phyloP scores from a whole-genome alignment of 2,888 invertebrate genomes.

The Gibbula magus region DNA sequence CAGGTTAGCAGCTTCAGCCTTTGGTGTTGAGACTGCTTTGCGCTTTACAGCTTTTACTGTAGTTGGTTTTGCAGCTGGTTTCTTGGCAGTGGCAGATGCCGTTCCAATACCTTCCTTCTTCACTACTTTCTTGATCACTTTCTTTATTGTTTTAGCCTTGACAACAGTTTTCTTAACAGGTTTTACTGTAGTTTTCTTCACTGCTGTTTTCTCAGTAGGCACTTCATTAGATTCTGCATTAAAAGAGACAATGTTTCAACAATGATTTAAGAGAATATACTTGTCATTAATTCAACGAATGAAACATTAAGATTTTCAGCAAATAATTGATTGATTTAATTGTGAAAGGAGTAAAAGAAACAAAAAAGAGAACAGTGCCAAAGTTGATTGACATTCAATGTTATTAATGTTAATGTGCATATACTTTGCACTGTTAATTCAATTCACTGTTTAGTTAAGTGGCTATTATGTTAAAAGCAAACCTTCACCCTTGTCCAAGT shows the following conservation, averaged over 20 bases:
- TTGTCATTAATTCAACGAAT: too few relatives aligned
- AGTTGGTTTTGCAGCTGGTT: slow-evolving; percentile 29
- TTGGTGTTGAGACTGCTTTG: neutral
- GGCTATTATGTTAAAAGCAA: neutral
- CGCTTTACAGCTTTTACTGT: neutral
- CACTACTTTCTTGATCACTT: slow-evolving; percentile 41
- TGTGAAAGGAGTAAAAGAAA: too few relatives aligned
- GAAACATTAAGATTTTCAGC: too few relatives aligned
- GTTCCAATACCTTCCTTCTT: slow-evolving; percentile 31
- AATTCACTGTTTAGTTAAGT: neutral
- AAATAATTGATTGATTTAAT: too few relatives aligned
- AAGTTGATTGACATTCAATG: too few relatives aligned
- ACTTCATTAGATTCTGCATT: too few relatives aligned
- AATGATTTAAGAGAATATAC: too few relatives aligned
- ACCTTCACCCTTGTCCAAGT: slow-evolving; percentile 34
- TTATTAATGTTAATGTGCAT: neutral
- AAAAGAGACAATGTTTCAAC: too few relatives aligned
- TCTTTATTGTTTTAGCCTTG: slow-evolving; percentile 34
- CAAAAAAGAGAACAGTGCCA: too few relatives aligned
- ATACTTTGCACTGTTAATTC: neutral
- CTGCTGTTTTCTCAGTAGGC: neutral
- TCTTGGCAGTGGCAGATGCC: slow-evolving; percentile 37
- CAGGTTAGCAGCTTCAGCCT: too few relatives aligned
- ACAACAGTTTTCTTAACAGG: neutral
- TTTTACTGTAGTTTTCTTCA: slow-evolving; percentile 25